Conservation (phyloP, 2,888 invertebrate species). For the Anticlea derivata region DNA sequence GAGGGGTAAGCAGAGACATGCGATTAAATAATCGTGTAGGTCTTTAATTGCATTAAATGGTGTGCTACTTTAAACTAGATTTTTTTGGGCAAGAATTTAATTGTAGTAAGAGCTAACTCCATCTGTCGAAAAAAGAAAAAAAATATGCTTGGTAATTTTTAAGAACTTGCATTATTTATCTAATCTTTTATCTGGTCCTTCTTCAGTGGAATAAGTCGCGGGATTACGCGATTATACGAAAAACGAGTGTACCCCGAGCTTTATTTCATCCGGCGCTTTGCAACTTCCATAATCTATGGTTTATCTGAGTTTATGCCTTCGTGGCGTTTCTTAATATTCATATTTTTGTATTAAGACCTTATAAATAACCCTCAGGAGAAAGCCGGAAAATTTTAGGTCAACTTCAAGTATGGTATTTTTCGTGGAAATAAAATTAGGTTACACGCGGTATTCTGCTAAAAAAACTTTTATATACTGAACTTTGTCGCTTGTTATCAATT, state of each 20-base stretch:
- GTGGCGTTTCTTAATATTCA: slow-evolving; percentile 29
- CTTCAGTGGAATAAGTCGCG: slow-evolving; percentile 35
- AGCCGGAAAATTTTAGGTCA: slow-evolving; percentile 8
- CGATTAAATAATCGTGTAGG: no score
- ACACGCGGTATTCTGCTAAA: no score
- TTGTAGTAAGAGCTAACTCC: no score
- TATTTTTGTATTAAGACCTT: slow-evolving; percentile 28
- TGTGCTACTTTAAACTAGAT: no score
- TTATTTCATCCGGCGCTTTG: slow-evolving; percentile 43
- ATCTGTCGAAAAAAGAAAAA: no score
- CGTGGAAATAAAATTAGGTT: slow-evolving; percentile 10
- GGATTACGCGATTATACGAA: slow-evolving; percentile 44
- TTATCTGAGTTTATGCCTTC: slow-evolving; percentile 40
- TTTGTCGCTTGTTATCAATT: no score
- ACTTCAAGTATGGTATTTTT: slow-evolving; percentile 10
- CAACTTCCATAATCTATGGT: slow-evolving; percentile 34
- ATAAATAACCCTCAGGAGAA: slow-evolving; percentile 15
- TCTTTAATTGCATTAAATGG: no score
- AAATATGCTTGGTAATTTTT: not conserved
- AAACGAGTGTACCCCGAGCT: slow-evolving; percentile 33
- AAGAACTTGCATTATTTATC: slow-evolving; percentile 2
- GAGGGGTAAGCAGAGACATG: no score
- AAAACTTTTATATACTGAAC: no score
- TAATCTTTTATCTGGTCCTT: slow-evolving; percentile 16
- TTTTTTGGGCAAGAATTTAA: no score